Evolutionary conservation across 2,113 vertebrate genomes (phyloP).

Genomic region (Dromas ardeola): DNA sequence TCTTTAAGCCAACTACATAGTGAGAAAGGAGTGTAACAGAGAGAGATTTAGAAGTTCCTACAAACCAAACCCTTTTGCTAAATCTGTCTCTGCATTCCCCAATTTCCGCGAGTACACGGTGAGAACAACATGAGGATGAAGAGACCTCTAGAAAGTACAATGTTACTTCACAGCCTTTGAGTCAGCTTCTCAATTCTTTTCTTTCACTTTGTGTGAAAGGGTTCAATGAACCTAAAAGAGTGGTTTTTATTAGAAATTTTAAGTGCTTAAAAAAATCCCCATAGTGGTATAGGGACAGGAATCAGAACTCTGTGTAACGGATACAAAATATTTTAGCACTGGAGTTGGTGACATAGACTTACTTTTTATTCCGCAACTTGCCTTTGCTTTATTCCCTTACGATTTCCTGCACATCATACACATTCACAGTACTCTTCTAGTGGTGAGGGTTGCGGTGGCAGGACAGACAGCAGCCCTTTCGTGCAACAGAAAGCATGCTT

Average conservation of each 20-base stretch:
- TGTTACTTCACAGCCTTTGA: not conserved
- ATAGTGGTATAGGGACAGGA: not conserved
- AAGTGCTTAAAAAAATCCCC: not conserved
- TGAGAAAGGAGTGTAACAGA: not conserved
- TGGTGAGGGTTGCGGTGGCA: not conserved
- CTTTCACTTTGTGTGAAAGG: not conserved
- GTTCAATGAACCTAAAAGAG: not conserved
- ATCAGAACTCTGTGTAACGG: not conserved
- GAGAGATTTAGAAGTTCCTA: not conserved
- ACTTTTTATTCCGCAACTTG: not conserved
- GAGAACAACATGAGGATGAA: not conserved
- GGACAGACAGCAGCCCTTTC: not conserved
- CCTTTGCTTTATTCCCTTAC: not conserved
- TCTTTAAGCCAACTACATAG: not conserved
- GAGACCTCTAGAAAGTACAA: not conserved
- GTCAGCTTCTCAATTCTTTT: not conserved
- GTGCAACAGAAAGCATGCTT: not conserved
- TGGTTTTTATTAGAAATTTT: not conserved
- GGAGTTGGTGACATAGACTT: not conserved
- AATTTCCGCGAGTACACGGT: not conserved
- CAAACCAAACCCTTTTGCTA: not conserved
- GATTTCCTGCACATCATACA: rapidly evolving
- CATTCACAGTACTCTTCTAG: not conserved
- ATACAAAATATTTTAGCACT: not conserved
- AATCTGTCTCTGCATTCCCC: not conserved